Evolutionary conservation across 2,888 invertebrate species (phyloP).

Genomic region (Tetragonisca angustula): DNA sequence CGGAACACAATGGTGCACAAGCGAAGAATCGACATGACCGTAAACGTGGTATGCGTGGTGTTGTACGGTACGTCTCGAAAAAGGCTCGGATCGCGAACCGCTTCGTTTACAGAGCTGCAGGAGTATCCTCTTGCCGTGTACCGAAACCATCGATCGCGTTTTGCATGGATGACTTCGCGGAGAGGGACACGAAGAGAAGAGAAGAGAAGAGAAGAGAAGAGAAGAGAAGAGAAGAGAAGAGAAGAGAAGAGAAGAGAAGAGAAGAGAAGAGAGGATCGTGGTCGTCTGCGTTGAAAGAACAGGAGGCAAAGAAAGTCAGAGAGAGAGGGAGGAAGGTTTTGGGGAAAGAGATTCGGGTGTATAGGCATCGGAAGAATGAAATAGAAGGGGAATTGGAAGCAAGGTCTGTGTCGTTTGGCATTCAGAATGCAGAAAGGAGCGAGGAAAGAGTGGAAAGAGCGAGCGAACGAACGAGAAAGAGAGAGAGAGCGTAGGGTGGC

Average conservation of each 20-base stretch:
- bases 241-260: neutral
- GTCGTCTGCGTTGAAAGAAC: neutral
- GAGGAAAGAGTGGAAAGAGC: slow-evolving; percentile 7
- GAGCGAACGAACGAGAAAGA: too few relatives aligned
- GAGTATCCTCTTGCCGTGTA: neutral
- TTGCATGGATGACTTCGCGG: slow-evolving; percentile 30
- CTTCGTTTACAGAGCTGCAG: neutral
- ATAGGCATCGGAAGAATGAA: slow-evolving; percentile 50
- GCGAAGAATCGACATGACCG: slow-evolving; percentile 8
- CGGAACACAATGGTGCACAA: slow-evolving; percentile 10
- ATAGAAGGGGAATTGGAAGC: slow-evolving; percentile 59
- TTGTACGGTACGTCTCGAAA: neutral
- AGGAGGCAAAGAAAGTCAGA: neutral
- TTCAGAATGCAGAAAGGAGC: slow-evolving; percentile 61
- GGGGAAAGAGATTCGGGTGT: slow-evolving; percentile 50
- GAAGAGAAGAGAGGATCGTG: neutral
- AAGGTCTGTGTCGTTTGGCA: slow-evolving; percentile 57
- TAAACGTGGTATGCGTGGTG: neutral
- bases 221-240: neutral
- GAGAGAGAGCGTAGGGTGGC: slow-evolving; percentile 40
- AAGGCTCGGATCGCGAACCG: neutral
- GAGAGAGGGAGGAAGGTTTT: neutral
- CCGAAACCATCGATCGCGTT: slow-evolving; percentile 41
- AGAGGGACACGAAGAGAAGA: neutral
- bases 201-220: neutral